Evolutionary conservation across 2,113 vertebrate genomes (phyloP).

Genomic region (Burhinus bistriatus): DNA sequence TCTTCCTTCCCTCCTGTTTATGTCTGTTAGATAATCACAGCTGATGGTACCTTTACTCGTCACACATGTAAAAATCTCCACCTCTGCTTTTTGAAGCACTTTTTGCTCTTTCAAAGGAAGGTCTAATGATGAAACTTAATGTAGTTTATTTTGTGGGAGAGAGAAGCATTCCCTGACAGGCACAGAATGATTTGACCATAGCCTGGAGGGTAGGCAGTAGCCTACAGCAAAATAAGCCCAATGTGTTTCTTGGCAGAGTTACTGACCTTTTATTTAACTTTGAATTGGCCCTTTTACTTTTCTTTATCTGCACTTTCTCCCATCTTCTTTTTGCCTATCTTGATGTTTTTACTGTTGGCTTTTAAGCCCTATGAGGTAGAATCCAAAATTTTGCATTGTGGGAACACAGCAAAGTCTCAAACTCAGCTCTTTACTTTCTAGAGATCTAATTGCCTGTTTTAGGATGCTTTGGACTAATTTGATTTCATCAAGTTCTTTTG

Average conservation of each 20-base stretch:
- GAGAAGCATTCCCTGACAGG: not conserved
- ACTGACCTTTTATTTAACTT: not conserved
- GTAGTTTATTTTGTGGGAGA: not conserved
- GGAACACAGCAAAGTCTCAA: not conserved
- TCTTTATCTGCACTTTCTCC: not conserved
- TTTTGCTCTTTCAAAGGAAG: not conserved
- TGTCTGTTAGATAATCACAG: not conserved
- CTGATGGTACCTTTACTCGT: not conserved
- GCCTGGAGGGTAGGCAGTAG: not conserved
- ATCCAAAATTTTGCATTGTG: not conserved
- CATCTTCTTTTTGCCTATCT: not conserved
- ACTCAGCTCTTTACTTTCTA: not conserved
- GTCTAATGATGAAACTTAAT: not conserved
- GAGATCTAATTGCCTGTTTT: not conserved
- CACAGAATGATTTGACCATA: not conserved
- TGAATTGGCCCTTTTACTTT: not conserved
- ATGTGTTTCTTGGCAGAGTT: not conserved
- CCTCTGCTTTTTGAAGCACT: not conserved
- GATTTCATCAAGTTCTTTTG: not conserved
- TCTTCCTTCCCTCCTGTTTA: not conserved
- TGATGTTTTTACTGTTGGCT: not conserved
- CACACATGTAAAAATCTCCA: rapidly evolving
- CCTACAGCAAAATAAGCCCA: not conserved
- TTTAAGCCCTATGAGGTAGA: not conserved
- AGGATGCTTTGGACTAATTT: not conserved